A percentile compares a stretch with the other conserved stretches of the same genome.
phyloP scores from a whole-genome alignment of 2,888 invertebrate genomes.

The Zele albiditarsus region DNA sequence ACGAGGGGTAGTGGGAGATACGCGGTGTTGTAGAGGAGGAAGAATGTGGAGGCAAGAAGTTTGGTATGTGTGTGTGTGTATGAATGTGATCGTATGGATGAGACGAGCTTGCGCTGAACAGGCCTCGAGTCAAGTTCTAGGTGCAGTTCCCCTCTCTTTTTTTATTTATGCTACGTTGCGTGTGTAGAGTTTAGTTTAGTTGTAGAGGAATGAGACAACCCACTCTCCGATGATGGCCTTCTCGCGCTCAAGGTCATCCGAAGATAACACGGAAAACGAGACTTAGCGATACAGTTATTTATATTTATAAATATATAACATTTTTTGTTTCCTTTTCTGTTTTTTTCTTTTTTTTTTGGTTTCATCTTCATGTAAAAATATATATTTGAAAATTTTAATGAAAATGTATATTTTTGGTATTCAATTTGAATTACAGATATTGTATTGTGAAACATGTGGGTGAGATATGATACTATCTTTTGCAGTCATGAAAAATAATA shows the following conservation, averaged over 20 bases:
- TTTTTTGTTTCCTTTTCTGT: neutral
- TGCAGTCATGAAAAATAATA: too few species aligned
- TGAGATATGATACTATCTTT: too few species aligned
- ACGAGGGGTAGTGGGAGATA: neutral
- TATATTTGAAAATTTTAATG: too few species aligned
- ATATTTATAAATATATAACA: conserved; percentile 5
- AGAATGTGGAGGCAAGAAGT: conserved; percentile 20
- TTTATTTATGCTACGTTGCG: neutral
- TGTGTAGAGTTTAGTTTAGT: conserved; percentile 8
- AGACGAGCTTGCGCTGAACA: conserved; percentile 27
- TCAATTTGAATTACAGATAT: too few species aligned
- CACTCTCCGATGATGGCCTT: conserved; percentile 37
- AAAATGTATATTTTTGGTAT: too few species aligned
- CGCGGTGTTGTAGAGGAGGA: neutral
- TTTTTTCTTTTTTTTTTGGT: neutral
- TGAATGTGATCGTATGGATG: conserved; percentile 18
- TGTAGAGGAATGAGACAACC: conserved; percentile 16
- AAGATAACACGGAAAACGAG: conserved; percentile 34
- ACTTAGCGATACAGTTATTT: conserved; percentile 16
- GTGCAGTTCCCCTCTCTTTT: conserved; percentile 48
- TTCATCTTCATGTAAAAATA: neutral
- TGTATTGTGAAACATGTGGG: too few species aligned
- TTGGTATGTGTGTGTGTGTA: neutral
- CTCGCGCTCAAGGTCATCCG: conserved; percentile 36
- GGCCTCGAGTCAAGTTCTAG: conserved; percentile 63